Evolutionary conservation across 2,113 vertebrate genomes (phyloP).

Genomic region (Hucho hucho): DNA sequence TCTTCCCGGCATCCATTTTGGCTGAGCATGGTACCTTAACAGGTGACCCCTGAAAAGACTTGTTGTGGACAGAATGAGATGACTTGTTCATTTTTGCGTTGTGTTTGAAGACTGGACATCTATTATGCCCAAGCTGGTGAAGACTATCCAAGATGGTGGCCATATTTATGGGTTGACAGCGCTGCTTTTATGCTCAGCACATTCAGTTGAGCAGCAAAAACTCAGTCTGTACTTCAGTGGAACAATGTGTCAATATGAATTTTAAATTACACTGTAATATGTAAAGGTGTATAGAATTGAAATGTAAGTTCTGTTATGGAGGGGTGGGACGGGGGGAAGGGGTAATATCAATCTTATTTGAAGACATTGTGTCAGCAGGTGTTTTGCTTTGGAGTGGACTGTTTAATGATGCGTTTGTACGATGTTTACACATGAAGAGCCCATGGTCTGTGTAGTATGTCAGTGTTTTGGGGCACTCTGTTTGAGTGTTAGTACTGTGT

Average conservation of each 20-base stretch:
- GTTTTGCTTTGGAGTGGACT: background rate
- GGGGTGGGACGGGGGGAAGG: background rate
- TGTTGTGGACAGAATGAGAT: background rate
- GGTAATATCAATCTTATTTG: background rate
- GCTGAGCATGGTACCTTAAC: background rate
- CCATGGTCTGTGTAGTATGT: slow-evolving; percentile 22
- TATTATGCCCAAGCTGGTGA: background rate
- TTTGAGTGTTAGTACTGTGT: slow-evolving; percentile 11
- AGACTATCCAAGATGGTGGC: background rate
- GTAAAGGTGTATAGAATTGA: slow-evolving; percentile 8
- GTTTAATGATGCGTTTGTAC: background rate
- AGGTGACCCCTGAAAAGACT: slow-evolving; percentile 1
- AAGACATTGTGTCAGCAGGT: background rate
- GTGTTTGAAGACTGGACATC: background rate
- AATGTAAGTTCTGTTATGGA: background rate
- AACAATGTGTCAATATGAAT: slow-evolving; percentile 5
- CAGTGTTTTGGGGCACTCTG: slow-evolving; percentile 11
- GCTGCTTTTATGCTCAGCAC: background rate
- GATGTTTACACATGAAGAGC: slow-evolving; percentile 1
- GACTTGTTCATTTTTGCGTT: background rate
- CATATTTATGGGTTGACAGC: background rate
- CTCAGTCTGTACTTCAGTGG: background rate
- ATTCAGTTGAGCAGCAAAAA: background rate
- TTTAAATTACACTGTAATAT: background rate
- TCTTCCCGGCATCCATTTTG: background rate